Base-by-base conservation (phyloP, 1,140 invertebrate genomes). In the Varroa destructor region DNA sequence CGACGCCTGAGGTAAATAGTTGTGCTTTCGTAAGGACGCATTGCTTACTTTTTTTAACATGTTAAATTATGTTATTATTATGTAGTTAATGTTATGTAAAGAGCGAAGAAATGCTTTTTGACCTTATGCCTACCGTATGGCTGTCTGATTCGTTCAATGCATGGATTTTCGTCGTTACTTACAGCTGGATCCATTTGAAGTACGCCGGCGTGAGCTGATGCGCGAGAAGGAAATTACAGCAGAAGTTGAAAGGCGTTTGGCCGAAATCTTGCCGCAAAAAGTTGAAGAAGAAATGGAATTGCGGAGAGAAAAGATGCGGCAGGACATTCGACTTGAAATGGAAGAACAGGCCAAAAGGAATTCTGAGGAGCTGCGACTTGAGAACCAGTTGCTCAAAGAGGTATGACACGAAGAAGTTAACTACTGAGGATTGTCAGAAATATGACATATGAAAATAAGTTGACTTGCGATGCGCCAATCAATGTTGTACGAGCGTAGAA, bases 261-360 rank as follows among this genome's bases (percentile, higher is more conserved):
- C 61, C 37, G 61, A 67, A 46, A 40, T 67, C n/a, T 37, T 67
- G 40, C 61, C 61, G 8, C 40, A 67, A 37, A 67, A 67, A 40
- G 40, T 67, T 46, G 61, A 67, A 46, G 61, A 67, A 67, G 61
- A 67, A 8, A 40, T 67, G 40, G 61, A 67, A 3, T 46, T 67
- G 12, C 61, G 61, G 61, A 67, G 37, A 40, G 61, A 67, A 8
- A 67, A 67, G 36, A 67, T 67, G 40, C 12, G 61, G 3, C 40
- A 43, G 61, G 61, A 67, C 37, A 40, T 67, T 37, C 40, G 61
- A 46, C 61, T 67, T 14, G 61, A 67, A 40, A 67, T 67, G 61
- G 61, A 67, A 37, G 61, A 67, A 46, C 61, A 67, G 61, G 46
- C 46, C 36, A 40, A 46, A 67, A 67, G 2, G 12, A 37, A 67